Base-by-base conservation (phyloP, 37 sponge, comb jelly and placozoan genomes). In the Halisarca cf. caerulea region DNA sequence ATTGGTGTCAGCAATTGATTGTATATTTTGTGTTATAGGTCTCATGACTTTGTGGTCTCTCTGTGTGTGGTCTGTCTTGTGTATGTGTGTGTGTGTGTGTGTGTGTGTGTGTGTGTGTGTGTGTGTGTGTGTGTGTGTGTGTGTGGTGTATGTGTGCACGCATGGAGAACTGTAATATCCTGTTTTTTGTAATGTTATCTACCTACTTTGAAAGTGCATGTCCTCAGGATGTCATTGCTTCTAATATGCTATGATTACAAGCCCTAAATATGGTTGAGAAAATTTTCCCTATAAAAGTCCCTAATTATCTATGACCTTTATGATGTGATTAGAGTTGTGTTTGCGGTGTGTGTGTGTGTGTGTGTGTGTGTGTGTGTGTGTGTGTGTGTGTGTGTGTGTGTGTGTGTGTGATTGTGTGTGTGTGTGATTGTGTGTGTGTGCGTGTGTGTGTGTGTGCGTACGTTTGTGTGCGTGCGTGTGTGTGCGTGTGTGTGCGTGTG, bases 401-500 rank as follows among this genome's bases (percentile, higher is more conserved):
- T 23, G 25, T 6, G 64, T 27, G 30, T 23, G 64, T 62, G 30
- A 7, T 8, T 62, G 30, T 62, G 64, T 62, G 30, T 62, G 64
- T 62, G 64, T 62, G 64, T 62, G 25, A 7, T 6, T 62, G 25
- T 62, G 64, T 27, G 30, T 27, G 30, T 62, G 64, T 62, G 64
- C 15, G 30, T 27, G 64, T 62, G 6, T 23, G 25, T 62, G 64
- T 23, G 30, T 27, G 25, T 79, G 53, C 45, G 80, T 79, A 44
- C 6, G 58, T 79, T 9, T 47, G 57, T 79, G 57, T 79, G 80
- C 7, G 53, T 79, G 80, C n/a, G 80, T 47, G 57, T 51, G 53
- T 47, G 57, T 28, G 53, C n/a, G 53, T 51, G 57, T 28, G 58
- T 79, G 80, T 79, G 80, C 44, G 80, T 79, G 64, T 62, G 64